A percentile compares a stretch with the other conserved stretches of the same genome.
These are phyloP conservation scores for Ceyx margarethae DNA, from an alignment of 2,113 vertebrate species.

Conservation along the genomic window DNA sequence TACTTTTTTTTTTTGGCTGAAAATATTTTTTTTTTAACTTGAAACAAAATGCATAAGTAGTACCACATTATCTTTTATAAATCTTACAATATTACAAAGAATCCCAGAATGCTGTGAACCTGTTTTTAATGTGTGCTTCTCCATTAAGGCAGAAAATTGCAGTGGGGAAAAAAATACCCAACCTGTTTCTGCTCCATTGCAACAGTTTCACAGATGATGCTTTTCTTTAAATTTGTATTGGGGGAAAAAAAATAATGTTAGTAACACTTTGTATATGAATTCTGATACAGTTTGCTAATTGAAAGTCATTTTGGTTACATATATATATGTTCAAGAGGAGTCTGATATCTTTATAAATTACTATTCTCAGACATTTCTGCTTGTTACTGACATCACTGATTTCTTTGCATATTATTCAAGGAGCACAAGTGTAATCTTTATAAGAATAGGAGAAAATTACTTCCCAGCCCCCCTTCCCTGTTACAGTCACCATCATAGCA, in stretches of 20 bases:
- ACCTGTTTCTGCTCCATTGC: conserved; percentile 45
- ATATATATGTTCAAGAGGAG: neutral
- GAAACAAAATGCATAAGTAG: neutral
- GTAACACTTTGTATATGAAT: neutral
- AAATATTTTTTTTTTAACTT: conserved; percentile 36
- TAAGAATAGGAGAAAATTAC: conserved; percentile 32
- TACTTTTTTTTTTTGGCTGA: conserved; percentile 5
- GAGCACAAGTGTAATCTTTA: neutral
- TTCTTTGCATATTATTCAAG: neutral
- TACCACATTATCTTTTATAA: conserved; percentile 33
- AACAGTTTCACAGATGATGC: conserved; percentile 30
- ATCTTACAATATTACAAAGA: conserved; percentile 15
- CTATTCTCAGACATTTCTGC: neutral
- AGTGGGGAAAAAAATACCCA: conserved; percentile 13
- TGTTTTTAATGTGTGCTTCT: conserved; percentile 45
- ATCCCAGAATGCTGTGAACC: conserved; percentile 11
- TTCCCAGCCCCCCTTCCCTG: neutral
- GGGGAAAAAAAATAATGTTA: conserved; percentile 25
- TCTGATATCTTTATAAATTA: neutral
- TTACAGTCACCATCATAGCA: neutral
- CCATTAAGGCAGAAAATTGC: conserved; percentile 66
- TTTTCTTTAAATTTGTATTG: conserved; percentile 23
- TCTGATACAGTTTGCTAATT: neutral
- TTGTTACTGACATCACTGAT: neutral
- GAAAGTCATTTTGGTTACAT: neutral